Conservation (phyloP, 2,113 vertebrate genomes). For the Crypturellus undulatus region DNA sequence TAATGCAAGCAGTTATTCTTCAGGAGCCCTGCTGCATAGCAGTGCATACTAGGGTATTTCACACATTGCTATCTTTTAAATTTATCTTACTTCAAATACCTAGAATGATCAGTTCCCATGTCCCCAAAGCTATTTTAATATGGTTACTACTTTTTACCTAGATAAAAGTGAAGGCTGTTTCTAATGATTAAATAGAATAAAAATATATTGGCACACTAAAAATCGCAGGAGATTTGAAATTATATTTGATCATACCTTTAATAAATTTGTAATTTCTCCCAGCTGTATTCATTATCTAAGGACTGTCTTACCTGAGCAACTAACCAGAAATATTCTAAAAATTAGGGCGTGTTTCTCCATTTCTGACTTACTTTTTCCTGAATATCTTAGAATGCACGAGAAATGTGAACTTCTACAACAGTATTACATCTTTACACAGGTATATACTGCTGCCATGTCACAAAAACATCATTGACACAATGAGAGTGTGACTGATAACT, state of each 20-base stretch:
- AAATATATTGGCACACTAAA: neutral
- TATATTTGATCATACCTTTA: conserved; percentile 12
- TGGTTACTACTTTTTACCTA: conserved; percentile 18
- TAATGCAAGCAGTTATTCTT: neutral
- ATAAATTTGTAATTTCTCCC: conserved; percentile 38
- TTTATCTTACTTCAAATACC: neutral
- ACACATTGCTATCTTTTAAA: neutral
- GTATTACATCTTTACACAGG: neutral
- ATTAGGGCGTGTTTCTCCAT: neutral
- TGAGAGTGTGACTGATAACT: neutral
- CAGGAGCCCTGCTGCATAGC: neutral
- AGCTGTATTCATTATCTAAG: conserved; percentile 26
- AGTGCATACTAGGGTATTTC: neutral
- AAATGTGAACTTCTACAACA: neutral
- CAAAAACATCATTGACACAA: neutral
- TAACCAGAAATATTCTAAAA: neutral
- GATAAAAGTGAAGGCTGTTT: conserved; percentile 8
- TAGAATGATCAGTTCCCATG: neutral
- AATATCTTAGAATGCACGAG: neutral
- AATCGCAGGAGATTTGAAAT: conserved; percentile 5
- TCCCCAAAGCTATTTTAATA: conserved; percentile 26
- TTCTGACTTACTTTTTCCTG: neutral
- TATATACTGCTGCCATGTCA: neutral
- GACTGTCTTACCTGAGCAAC: neutral
- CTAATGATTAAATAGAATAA: conserved; percentile 23